Percentiles rank a stretch among this genome's conserved stretches.
These are phyloP conservation scores for Hycleus phaleratus DNA, from an alignment of 1,140 invertebrate genomes.

Conservation along the genomic window DNA sequence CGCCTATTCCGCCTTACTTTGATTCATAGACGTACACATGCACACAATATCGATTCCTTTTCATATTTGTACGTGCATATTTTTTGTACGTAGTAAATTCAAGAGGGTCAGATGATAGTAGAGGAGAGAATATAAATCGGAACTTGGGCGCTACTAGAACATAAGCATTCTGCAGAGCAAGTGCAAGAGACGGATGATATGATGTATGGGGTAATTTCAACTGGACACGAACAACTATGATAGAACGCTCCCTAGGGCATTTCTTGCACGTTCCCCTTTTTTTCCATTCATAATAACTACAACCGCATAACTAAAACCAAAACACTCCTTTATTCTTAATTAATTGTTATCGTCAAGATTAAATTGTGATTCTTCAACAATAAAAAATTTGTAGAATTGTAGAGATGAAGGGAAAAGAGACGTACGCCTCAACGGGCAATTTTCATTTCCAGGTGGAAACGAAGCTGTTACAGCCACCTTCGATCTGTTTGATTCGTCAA, in stretches of 20 bases:
- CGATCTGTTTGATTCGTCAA: slow-evolving; percentile 65
- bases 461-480: slow-evolving; percentile 51
- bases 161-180: slow-evolving; percentile 15
- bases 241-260: slow-evolving; percentile 20
- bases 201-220: slow-evolving; percentile 24
- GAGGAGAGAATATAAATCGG: background rate
- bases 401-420: no score
- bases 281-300: slow-evolving; percentile 20
- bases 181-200: slow-evolving; percentile 12
- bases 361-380: no score
- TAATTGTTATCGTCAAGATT: no score
- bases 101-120: no score
- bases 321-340: background rate
- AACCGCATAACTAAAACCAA: slow-evolving; percentile 9
- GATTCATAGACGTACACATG: no score
- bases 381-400: no score
- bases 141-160: background rate
- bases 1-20: no score
- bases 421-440: background rate
- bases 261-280: slow-evolving; percentile 19
- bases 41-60: no score
- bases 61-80: no score
- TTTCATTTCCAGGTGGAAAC: slow-evolving; percentile 29
- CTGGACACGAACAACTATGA: slow-evolving; percentile 25
- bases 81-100: no score